Evolutionary conservation across 1,140 invertebrate species (phyloP).

Genomic region (Aphelinus atriplicis): DNA sequence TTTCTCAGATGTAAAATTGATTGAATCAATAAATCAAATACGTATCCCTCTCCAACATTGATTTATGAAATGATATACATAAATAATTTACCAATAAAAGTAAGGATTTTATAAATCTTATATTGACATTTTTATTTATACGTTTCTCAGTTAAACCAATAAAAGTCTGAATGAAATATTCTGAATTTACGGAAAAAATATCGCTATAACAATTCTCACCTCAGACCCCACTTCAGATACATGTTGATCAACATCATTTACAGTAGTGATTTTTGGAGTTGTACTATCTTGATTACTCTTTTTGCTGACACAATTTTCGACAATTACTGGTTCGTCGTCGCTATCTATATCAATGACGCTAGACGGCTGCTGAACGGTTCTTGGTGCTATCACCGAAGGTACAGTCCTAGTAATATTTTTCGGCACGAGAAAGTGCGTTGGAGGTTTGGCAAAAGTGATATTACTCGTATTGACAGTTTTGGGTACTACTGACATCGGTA

Average conservation of each 20-base stretch:
- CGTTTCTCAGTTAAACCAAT: too few species aligned
- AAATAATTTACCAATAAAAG: too few species aligned
- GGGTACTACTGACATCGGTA: slow-evolving; percentile 20
- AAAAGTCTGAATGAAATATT: too few species aligned
- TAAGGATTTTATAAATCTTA: too few species aligned
- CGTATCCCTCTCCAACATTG: too few species aligned
- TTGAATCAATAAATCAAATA: too few species aligned
- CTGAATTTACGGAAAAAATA: too few species aligned
- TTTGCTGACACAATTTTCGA: slow-evolving; percentile 28
- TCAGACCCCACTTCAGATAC: too few species aligned
- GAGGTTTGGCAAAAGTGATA: slow-evolving; percentile 24
- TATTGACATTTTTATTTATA: too few species aligned
- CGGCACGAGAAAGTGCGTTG: slow-evolving; percentile 18
- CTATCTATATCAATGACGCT: slow-evolving; percentile 61
- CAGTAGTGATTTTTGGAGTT: slow-evolving; percentile 5
- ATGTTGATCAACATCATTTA: neutral
- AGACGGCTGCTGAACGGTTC: slow-evolving; percentile 14
- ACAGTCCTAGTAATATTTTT: slow-evolving; percentile 11
- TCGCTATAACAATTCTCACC: too few species aligned
- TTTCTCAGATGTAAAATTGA: too few species aligned
- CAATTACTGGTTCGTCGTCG: slow-evolving; percentile 52
- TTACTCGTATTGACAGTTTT: slow-evolving; percentile 5
- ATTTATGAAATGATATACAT: too few species aligned
- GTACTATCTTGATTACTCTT: slow-evolving; percentile 4
- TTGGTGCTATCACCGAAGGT: neutral